Evolutionary conservation across 2,888 invertebrate species (phyloP).

Genomic region (Zaprionus bogoriensis): DNA sequence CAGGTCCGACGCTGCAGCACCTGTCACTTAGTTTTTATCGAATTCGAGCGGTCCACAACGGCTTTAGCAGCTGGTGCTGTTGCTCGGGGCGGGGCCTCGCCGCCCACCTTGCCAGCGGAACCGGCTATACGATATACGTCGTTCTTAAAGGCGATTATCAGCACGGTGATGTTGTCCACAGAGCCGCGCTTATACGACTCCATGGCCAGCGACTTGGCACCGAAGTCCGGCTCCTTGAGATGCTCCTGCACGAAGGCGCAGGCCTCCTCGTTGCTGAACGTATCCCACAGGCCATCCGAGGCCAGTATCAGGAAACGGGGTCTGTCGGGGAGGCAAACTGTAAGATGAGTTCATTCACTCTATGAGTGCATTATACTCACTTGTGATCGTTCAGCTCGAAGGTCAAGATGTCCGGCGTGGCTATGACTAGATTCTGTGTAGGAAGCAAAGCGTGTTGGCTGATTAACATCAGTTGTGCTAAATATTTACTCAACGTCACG

Average conservation of each 20-base stretch:
- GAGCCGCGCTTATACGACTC: constrained; percentile 96
- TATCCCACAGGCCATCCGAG: constrained; percentile 98
- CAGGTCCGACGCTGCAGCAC: too few relatives aligned
- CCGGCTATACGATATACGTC: constrained; percentile 79
- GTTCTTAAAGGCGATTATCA: constrained; percentile 92
- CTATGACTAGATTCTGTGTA: constrained; percentile 91
- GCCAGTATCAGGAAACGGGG: constrained; percentile 96
- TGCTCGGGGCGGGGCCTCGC: constrained; percentile 3
- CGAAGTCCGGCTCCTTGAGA: constrained; percentile 92
- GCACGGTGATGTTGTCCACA: constrained; percentile 96
- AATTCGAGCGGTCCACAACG: constrained; percentile 61
- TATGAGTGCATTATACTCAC: constrained; percentile 65
- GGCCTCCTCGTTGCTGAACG: constrained; percentile 97
- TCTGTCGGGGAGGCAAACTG: constrained; percentile 53
- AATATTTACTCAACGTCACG: constrained; percentile 23
- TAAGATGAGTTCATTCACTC: constrained; percentile 31
- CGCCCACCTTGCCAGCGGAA: constrained; percentile 3
- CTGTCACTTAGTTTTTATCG: constrained; percentile 60
- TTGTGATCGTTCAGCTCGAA: constrained; percentile 94
- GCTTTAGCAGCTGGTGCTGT: constrained; percentile 30
- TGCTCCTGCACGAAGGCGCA: constrained; percentile 93
- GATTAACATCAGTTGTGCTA: constrained; percentile 26
- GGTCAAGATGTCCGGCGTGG: constrained; percentile 96
- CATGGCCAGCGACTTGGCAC: constrained; percentile 94
- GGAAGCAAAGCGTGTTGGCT: constrained; percentile 15